Evolutionary conservation across 2,113 vertebrate genomes (phyloP), one percentile per base, ranked within the genome.

Genomic region (Strigops habroptila): DNA sequence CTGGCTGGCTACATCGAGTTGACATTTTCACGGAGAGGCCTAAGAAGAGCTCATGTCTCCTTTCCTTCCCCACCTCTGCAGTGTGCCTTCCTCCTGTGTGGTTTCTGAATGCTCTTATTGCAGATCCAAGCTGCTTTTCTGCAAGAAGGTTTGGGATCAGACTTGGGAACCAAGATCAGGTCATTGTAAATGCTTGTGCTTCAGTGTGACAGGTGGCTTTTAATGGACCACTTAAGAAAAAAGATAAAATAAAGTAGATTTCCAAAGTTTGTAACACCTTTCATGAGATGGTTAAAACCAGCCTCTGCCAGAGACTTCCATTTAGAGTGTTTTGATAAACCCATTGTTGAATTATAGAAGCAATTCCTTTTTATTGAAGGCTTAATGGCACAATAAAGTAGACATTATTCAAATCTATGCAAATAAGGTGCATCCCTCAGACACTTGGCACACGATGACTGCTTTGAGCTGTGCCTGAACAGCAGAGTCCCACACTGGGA

Each of bases 351-450:
- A 93, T 90, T 88, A 79, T 3, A 90, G 64, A 85, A 86, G 85
- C 19, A 19, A 94, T 88, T 95, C 44, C 44, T 73, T 95, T 95
- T 82, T 85, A 95, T 43, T 85, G 81, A 94, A 91, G 53, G 75
- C 53, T 73, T 93, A 93, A 90, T 77, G 43, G 85, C 79, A 93
- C 75, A 74, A 96, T 95, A 91, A 93, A 96, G 57, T 22, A 90
- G 70, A 44, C 75, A 80, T 88, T 91, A 93, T 88, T 95, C 90
- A 95, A 87, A 96, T 88, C 62, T 74, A 88, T 94, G 95, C 85
- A 91, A 88, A 95, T 83, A 9, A 82, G 63, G 70, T 39, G 53
- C 84, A 82, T 52, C 82, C 79, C 65, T 86, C 84, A 85, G 62
- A 60, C 57, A 37, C 41, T 80, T 57, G 57, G 65, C 65, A 82